phyloP scores from a whole-genome alignment of 1,140 invertebrate genomes.

The Xylocopa sonorina region DNA sequence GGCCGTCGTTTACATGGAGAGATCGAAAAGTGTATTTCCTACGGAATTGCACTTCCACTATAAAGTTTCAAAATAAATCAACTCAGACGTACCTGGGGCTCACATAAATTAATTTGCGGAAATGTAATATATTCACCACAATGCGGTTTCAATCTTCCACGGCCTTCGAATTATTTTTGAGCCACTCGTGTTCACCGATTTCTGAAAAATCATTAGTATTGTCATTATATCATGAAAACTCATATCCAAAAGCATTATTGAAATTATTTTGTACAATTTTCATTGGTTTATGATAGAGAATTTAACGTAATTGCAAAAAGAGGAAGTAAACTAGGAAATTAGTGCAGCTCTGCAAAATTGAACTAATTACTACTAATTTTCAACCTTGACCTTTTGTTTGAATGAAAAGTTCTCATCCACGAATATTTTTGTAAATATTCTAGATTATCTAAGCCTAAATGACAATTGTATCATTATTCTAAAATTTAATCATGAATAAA shows the following conservation, averaged over 20 bases:
- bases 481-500: neutral
- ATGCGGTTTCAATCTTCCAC: no score
- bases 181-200: no score
- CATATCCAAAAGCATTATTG: neutral
- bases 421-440: neutral
- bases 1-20: neutral
- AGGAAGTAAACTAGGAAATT: neutral
- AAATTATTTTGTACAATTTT: neutral
- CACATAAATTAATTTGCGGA: neutral
- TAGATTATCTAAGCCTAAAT: neutral
- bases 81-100: neutral
- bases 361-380: no score
- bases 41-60: neutral
- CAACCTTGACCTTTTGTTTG: neutral
- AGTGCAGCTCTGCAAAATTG: no score
- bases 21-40: neutral
- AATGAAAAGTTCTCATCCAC: neutral
- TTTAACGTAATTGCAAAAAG: no score
- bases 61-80: neutral
- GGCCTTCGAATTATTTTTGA: no score
- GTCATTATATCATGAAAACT: no score
- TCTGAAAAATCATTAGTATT: no score
- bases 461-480: neutral
- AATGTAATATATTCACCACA: neutral
- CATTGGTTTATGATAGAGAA: neutral